These are phyloP conservation scores for Ceratothoa steindachneri DNA, from an alignment of 2,888 invertebrate genomes.

Conservation along the genomic window DNA sequence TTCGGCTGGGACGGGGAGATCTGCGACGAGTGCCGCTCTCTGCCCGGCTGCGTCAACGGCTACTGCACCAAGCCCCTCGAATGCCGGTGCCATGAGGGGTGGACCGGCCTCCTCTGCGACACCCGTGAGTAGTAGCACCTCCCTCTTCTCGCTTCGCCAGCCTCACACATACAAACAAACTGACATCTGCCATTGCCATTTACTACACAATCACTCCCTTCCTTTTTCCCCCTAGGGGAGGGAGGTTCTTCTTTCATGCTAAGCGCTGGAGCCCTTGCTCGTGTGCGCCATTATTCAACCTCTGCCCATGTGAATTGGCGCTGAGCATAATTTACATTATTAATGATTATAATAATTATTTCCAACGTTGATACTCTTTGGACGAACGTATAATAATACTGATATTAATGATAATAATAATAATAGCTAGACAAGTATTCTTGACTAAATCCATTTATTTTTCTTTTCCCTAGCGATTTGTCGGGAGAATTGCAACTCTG, in stretches of 20 bases:
- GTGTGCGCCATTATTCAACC: too few relatives aligned
- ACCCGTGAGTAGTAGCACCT: slow-evolving; percentile 32
- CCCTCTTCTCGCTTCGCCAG: too few relatives aligned
- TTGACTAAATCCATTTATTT: too few relatives aligned
- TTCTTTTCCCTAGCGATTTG: slow-evolving; percentile 75
- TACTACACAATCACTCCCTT: too few relatives aligned
- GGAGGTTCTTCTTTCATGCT: too few relatives aligned
- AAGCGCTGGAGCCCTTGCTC: too few relatives aligned
- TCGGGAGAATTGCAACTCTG: slow-evolving; percentile 72
- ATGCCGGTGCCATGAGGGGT: slow-evolving; percentile 86
- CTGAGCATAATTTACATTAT: background rate
- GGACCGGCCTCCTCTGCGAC: slow-evolving; percentile 63
- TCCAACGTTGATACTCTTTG: too few relatives aligned
- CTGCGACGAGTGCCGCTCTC: slow-evolving; percentile 78
- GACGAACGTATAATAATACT: slow-evolving; percentile 11
- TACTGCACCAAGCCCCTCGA: slow-evolving; percentile 83
- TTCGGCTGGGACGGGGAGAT: slow-evolving; percentile 84
- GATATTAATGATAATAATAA: background rate
- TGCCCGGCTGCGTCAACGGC: slow-evolving; percentile 87
- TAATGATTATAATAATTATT: background rate
- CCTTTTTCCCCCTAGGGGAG: too few relatives aligned
- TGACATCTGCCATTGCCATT: too few relatives aligned
- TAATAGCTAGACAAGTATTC: background rate
- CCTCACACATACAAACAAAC: too few relatives aligned
- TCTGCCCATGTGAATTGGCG: too few relatives aligned